Base-by-base conservation (phyloP, 2,797 vertebrate species). In the Gephyroberyx darwinii region DNA sequence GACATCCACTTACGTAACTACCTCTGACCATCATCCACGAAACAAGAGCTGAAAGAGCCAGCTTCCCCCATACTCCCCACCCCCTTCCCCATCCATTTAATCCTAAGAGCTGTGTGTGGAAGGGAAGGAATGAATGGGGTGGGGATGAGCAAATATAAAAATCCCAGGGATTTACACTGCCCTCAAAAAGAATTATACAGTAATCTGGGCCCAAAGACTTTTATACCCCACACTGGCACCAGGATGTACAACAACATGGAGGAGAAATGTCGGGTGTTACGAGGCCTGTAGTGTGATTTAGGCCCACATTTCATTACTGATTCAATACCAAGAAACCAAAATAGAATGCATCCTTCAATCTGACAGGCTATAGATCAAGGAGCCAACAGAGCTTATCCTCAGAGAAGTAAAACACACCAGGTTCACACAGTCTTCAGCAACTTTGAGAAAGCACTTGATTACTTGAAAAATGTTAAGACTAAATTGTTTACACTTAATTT, bases 1-100 rank as follows among this genome's bases (percentile, higher is more conserved):
- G 69, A 90, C 89, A 90, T 90, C 81, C 82, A 81, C 87, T 92
- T 92, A 92, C 80, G 67, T 91, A 92, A 92, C 69, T 14, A 33
- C 81, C 43, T 54, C 81, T 88, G 88, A 92, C 88, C 89, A 85
- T 90, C 90, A 89, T 89, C 84, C 86, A 85, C 77, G 78, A 75
- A 85, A 80, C 84, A 75, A 77, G 76, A 78, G 81, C 83, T 86
- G 74, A 90, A 89, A 88, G 80, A 84, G 84, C 71, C 74, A 56
- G 85, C 77, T 84, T 70, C 77, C 79, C 64, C 56, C 66, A 47
- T 41, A 73, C 71, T 67, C 78, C 84, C 90, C 75, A 10, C 78
- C 86, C 90, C 83, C 81, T 68, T 78, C 82, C 65, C 81, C 80
- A 51, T 77, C 85, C 59, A 65, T 83, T 90, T 91, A 92, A 91